A percentile compares a stretch with the other conserved stretches of the same genome.
Conservation (phyloP, 2,797 vertebrate species). For the Brotula barbata region DNA sequence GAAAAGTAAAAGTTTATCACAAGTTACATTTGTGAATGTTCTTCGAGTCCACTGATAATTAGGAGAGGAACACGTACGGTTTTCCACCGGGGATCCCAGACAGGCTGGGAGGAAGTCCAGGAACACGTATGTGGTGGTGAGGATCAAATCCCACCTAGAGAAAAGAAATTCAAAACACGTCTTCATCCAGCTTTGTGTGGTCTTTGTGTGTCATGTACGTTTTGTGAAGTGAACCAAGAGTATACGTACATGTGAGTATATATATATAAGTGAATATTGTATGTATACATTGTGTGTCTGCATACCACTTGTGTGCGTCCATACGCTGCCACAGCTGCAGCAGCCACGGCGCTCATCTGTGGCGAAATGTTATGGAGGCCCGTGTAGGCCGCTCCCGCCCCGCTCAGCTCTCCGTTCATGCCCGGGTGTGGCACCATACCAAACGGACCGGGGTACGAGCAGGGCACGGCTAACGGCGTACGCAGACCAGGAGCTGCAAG, state of each 20-base stretch:
- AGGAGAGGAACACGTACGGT: slow-evolving; percentile 78
- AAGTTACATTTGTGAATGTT: not conserved
- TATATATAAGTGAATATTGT: not conserved
- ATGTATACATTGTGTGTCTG: not conserved
- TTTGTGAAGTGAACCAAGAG: no score
- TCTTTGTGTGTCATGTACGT: no score
- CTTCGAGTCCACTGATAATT: not conserved
- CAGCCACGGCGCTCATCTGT: slow-evolving; percentile 90
- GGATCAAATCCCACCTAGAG: slow-evolving; percentile 92
- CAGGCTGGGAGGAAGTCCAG: slow-evolving; percentile 87
- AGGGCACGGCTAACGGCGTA: slow-evolving; percentile 87
- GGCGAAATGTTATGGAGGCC: slow-evolving; percentile 90
- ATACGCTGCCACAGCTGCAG: slow-evolving; percentile 83
- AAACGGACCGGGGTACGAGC: slow-evolving; percentile 88
- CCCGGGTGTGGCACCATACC: slow-evolving; percentile 95
- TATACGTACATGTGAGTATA: not conserved
- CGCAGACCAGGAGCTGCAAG: slow-evolving; percentile 83
- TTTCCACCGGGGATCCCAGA: slow-evolving; percentile 93
- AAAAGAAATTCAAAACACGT: not conserved
- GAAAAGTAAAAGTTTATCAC: not conserved
- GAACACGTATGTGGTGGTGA: slow-evolving; percentile 90
- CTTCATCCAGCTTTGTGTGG: no score
- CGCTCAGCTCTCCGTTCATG: slow-evolving; percentile 91
- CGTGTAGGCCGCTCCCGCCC: slow-evolving; percentile 84
- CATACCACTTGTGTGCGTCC: slow-evolving; percentile 92